Conservation (phyloP, 2,113 vertebrate species). For the Acanthochromis polyacanthus region DNA sequence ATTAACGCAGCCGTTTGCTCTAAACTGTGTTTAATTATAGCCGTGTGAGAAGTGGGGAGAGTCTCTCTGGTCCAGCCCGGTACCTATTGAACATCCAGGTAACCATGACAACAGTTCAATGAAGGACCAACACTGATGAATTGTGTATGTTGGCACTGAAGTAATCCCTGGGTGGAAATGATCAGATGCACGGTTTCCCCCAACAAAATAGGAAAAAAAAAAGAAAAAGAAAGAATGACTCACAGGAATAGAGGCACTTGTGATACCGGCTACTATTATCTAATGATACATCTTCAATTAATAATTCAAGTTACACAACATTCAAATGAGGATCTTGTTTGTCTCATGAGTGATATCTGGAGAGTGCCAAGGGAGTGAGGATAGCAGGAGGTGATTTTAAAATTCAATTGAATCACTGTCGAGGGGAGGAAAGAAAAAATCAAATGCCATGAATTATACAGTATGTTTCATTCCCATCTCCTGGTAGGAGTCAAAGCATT, state of each 20-base stretch:
- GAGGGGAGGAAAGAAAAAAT: not conserved
- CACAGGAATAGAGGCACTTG: not conserved
- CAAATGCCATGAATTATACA: slow-evolving; percentile 53
- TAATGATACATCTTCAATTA: not conserved
- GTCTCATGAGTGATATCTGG: slow-evolving; percentile 11
- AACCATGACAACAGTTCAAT: slow-evolving; percentile 81
- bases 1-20: slow-evolving; percentile 51
- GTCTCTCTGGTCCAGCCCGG: slow-evolving; percentile 55
- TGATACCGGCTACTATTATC: no score
- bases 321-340: slow-evolving; percentile 19
- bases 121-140: slow-evolving; percentile 64
- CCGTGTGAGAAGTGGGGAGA: slow-evolving; percentile 49
- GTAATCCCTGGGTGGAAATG: slow-evolving; percentile 14
- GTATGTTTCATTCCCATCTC: slow-evolving; percentile 24
- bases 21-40: slow-evolving; percentile 82
- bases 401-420: slow-evolving; percentile 1
- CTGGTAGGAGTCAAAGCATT: not conserved
- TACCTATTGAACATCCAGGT: slow-evolving; percentile 74
- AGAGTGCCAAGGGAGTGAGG: not conserved
- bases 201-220: not conserved
- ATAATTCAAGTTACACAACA: slow-evolving; percentile 26
- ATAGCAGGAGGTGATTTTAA: slow-evolving; percentile 4
- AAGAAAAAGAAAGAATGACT: not conserved
- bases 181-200: not conserved
- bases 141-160: slow-evolving; percentile 45